Evolutionary conservation across 2,888 invertebrate genomes (phyloP).

Genomic region (Lasioglossum marginatum): DNA sequence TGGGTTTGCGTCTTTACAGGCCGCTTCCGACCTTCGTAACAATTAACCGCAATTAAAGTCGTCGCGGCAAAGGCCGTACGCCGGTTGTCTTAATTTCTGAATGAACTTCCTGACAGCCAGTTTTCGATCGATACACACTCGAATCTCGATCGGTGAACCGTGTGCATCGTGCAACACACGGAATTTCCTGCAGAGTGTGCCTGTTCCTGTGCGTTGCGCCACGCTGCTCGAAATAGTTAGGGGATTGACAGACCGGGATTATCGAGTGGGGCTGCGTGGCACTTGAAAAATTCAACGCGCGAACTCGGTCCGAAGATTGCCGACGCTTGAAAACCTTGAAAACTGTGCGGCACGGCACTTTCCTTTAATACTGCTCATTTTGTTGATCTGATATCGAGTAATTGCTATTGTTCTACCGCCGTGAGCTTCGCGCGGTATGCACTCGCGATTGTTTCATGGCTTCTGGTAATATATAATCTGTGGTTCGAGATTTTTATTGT

Average conservation of each 20-base stretch:
- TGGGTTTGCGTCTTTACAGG: constrained; percentile 79
- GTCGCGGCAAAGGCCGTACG: constrained; percentile 78
- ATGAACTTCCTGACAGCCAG: constrained; percentile 68
- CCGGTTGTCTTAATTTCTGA: constrained; percentile 74
- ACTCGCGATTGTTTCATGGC: background rate
- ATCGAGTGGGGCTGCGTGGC: background rate
- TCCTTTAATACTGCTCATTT: background rate
- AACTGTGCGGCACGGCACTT: background rate
- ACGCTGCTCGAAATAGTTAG: constrained; percentile 19
- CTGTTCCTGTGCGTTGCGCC: background rate
- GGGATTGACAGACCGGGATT: background rate
- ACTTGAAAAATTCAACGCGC: background rate
- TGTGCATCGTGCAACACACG: background rate
- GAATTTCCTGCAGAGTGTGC: background rate
- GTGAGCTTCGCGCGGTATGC: background rate
- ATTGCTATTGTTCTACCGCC: background rate
- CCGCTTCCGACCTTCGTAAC: constrained; percentile 82
- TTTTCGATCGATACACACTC: constrained; percentile 40
- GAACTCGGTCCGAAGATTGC: background rate
- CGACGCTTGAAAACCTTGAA: background rate
- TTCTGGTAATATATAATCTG: background rate
- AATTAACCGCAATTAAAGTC: constrained; percentile 83
- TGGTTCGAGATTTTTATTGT: too few relatives aligned
- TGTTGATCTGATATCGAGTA: background rate
- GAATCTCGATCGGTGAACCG: constrained; percentile 19